Percentiles rank a stretch among this genome's conserved stretches.
Conservation (phyloP, 1,140 invertebrate species). For the Bombus superbus region DNA sequence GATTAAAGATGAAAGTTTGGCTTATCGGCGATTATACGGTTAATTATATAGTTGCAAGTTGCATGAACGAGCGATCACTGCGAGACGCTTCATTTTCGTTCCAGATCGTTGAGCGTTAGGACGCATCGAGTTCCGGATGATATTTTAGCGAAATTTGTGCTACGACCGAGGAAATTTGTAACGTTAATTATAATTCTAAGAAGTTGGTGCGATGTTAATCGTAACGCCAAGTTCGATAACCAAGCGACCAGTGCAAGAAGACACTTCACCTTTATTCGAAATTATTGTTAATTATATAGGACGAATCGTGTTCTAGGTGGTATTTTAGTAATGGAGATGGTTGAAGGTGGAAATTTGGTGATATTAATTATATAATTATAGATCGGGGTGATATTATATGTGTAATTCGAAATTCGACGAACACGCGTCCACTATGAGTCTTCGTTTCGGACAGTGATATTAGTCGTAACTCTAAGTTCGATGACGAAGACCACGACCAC, state of each 20-base stretch:
- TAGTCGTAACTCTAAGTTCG: not conserved
- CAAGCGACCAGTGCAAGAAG: not conserved
- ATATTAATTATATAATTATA: conserved; percentile 1
- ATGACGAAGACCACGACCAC: not conserved
- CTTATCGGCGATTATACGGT: not conserved
- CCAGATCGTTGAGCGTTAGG: not conserved
- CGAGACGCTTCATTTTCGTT: not conserved
- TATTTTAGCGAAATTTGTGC: not conserved
- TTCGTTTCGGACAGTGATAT: too few relatives aligned
- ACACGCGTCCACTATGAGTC: too few relatives aligned
- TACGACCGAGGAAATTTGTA: not conserved
- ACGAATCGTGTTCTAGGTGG: not conserved
- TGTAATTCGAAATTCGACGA: too few relatives aligned
- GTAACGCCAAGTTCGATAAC: not conserved
- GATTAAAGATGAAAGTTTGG: not conserved
- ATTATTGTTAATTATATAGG: not conserved
- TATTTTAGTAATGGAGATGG: not conserved
- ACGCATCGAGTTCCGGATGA: not conserved
- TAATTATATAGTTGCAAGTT: not conserved
- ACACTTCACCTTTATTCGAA: not conserved
- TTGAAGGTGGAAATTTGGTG: not conserved
- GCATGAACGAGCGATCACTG: not conserved
- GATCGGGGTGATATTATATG: not conserved
- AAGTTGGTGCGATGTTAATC: not conserved
- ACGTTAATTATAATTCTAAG: not conserved